Conservation (phyloP, 2,888 invertebrate species). For the Ormia ochracea region DNA sequence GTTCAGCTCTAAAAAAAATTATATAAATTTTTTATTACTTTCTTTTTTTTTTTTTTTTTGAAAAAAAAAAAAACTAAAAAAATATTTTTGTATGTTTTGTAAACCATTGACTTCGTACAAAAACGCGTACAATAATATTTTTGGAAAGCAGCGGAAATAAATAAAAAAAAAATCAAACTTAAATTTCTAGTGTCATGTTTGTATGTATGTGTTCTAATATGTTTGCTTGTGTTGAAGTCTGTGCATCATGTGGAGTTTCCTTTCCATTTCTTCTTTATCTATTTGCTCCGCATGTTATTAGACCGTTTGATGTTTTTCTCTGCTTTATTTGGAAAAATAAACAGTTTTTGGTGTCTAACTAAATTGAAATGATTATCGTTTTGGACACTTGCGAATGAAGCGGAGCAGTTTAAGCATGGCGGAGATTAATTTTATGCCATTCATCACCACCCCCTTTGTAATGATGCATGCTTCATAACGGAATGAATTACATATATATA, state of each 20-base stretch:
- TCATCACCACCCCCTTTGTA: background rate
- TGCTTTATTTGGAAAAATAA: conserved; percentile 41
- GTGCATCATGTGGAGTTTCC: conserved; percentile 44
- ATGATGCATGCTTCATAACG: too few relatives aligned
- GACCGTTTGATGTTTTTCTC: conserved; percentile 64
- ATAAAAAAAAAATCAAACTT: background rate
- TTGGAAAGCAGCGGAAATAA: conserved; percentile 24
- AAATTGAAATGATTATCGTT: conserved; percentile 66
- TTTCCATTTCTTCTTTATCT: conserved; percentile 18
- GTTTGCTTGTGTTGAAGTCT: conserved; percentile 61
- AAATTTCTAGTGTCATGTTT: conserved; percentile 15
- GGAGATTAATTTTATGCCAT: conserved; percentile 27
- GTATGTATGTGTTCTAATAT: conserved; percentile 2
- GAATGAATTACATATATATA: too few relatives aligned
- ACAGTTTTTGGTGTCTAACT: conserved; percentile 62
- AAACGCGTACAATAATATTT: conserved; percentile 59
- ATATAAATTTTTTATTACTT: too few relatives aligned
- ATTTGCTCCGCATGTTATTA: conserved; percentile 41
- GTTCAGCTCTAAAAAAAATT: conserved; percentile 18
- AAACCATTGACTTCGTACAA: conserved; percentile 53
- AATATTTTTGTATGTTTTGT: conserved; percentile 28
- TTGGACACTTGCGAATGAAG: conserved; percentile 57
- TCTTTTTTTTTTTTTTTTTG: conserved; percentile 5
- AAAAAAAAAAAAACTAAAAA: conserved; percentile 40
- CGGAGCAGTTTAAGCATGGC: conserved; percentile 27